These are phyloP conservation scores for Nestor notabilis DNA, from an alignment of 2,113 vertebrate genomes.

Conservation along the genomic window DNA sequence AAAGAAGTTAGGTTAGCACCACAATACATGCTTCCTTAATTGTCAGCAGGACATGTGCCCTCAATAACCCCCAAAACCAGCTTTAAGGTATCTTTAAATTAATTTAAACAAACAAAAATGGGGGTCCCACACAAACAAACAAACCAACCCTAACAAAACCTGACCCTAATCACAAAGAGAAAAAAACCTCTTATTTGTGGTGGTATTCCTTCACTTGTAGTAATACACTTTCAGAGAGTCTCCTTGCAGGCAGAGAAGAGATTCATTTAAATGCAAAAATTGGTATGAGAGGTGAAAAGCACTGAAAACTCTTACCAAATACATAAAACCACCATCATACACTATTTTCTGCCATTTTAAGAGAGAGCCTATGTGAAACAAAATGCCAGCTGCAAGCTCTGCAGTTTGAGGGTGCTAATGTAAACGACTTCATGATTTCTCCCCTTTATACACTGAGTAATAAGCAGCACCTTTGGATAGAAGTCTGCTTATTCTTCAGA, in stretches of 20 bases:
- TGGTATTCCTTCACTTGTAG: background rate
- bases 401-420: background rate
- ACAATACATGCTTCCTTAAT: background rate
- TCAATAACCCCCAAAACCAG: fast-evolving
- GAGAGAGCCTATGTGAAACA: background rate
- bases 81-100: background rate
- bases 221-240: background rate
- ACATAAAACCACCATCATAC: background rate
- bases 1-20: background rate
- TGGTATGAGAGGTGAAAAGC: background rate
- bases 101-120: background rate
- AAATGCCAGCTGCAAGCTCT: background rate
- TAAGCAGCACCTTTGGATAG: background rate
- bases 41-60: fast-evolving
- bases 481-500: background rate
- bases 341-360: background rate
- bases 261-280: background rate
- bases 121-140: background rate
- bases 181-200: background rate
- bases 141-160: fast-evolving
- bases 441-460: background rate
- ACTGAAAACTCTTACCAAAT: background rate
- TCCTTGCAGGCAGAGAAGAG: background rate
- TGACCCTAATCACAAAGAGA: background rate
- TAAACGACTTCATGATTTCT: background rate